Percentiles rank a stretch among this genome's conserved stretches.
These are phyloP conservation scores for Meghimatium bilineatum DNA, from an alignment of 2,888 invertebrate genomes.

Conservation along the genomic window DNA sequence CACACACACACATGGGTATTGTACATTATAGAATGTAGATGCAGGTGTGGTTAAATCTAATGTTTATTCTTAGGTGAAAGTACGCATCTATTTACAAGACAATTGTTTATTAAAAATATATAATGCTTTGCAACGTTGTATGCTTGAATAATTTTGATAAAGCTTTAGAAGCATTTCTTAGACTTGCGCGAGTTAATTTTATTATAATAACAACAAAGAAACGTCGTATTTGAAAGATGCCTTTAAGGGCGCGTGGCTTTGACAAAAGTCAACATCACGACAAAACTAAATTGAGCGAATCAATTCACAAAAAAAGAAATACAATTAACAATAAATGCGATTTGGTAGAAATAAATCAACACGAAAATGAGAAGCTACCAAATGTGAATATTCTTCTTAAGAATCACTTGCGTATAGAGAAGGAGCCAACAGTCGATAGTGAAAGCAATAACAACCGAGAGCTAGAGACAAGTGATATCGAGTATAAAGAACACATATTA, in stretches of 20 bases:
- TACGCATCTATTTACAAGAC: not conserved
- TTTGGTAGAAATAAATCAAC: not conserved
- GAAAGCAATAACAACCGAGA: not conserved
- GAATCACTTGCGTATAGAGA: not conserved
- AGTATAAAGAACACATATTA: not conserved
- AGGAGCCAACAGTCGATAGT: not conserved
- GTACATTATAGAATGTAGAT: too few species aligned
- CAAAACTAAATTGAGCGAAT: not conserved
- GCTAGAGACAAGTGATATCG: not conserved
- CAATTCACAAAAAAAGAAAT: too few species aligned
- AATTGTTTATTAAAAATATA: too few species aligned
- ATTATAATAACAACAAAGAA: not conserved
- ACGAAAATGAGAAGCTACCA: not conserved
- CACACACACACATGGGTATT: too few species aligned
- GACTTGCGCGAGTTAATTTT: not conserved
- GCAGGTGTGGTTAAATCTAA: too few species aligned
- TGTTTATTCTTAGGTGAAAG: too few species aligned
- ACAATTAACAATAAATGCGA: too few species aligned
- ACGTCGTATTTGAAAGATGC: not conserved
- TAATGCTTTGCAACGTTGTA: not conserved
- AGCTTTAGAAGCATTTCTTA: not conserved
- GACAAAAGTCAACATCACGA: not conserved
- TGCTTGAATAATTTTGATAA: not conserved
- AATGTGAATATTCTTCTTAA: constrained; percentile 12
- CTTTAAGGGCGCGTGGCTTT: not conserved